Evolutionary conservation across 2,888 invertebrate genomes (phyloP), one percentile per base, ranked within the genome.

Genomic region (Nematopogon swammerdamellus): DNA sequence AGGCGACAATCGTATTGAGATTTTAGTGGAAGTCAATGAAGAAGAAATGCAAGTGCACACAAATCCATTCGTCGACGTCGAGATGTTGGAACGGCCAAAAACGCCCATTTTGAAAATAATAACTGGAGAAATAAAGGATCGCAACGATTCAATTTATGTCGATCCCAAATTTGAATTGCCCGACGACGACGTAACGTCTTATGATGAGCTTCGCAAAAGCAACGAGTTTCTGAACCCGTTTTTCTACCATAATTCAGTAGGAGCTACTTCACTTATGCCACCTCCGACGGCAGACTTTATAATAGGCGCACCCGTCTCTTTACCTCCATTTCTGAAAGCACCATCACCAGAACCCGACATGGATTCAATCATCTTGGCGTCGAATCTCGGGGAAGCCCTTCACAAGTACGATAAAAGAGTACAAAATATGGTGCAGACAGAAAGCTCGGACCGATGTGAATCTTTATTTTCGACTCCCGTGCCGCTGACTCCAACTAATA

Each of bases 261-360:
- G n/a, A 14, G n/a, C 36, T 14, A 36, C n/a, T 4, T 14, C 14
- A 14, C 8, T 3, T 14, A 36, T 3, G 11, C 36, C 36, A 14
- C 52, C 59, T 36, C 68, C 67, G 0, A 57, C 65, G 17, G 62
- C 75, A n/a, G 74, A 80, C 57, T 81, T 81, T 56, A 76, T 74
- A 29, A 80, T 81, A 52, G 80, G 80, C 43, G 80, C 79, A 44
- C 80, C 80, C n/a, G 80, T 81, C 30, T 77, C 79, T 36, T 61
- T 77, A 16, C 75, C 76, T 18, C 73, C 72, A 5, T 59, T 71
- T 30, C 55, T 74, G 47, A 68, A 65, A 58, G 60, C 65, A 5
- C 56, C 68, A 19, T 63, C 73, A 36, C 70, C 72, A 45, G 68
- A 71, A 52, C 67, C 68, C 47, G 58, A 62, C 50, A 63, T 68